Evolutionary conservation across 2,888 invertebrate species (phyloP).

Genomic region (Odontomyia ornata): DNA sequence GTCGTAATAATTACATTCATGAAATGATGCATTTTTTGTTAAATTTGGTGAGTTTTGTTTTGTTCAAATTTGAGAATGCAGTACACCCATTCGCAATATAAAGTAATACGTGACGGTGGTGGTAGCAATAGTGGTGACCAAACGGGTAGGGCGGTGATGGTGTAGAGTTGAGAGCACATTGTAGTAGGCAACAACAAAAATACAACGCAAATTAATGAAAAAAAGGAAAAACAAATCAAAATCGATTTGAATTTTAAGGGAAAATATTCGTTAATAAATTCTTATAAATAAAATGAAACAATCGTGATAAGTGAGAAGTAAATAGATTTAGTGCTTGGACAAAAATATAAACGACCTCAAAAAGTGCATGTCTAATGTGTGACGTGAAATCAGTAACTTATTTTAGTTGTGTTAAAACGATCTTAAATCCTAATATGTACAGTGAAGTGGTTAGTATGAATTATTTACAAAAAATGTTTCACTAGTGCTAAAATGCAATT

Average conservation of each 20-base stretch:
- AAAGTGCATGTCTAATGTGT: too few relatives aligned
- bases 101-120: conserved; percentile 20
- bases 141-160: conserved; percentile 9
- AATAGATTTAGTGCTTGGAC: too few relatives aligned
- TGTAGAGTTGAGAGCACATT: conserved; percentile 40
- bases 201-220: conserved; percentile 39
- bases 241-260: not conserved
- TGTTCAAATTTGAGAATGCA: too few relatives aligned
- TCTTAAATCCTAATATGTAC: too few relatives aligned
- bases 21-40: not conserved
- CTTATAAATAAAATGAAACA: not conserved
- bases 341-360: too few relatives aligned
- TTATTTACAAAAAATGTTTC: too few relatives aligned
- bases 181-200: conserved; percentile 40
- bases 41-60: not conserved
- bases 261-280: not conserved
- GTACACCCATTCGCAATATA: not conserved
- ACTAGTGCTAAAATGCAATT: too few relatives aligned
- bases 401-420: too few relatives aligned
- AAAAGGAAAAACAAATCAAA: conserved; percentile 30
- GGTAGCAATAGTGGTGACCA: conserved; percentile 34
- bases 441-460: too few relatives aligned
- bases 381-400: too few relatives aligned
- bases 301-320: not conserved
- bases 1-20: not conserved